A percentile compares a stretch with the other conserved stretches of the same genome.
Conservation (phyloP, 2,113 vertebrate genomes). For the Eptatretus burgeri region DNA sequence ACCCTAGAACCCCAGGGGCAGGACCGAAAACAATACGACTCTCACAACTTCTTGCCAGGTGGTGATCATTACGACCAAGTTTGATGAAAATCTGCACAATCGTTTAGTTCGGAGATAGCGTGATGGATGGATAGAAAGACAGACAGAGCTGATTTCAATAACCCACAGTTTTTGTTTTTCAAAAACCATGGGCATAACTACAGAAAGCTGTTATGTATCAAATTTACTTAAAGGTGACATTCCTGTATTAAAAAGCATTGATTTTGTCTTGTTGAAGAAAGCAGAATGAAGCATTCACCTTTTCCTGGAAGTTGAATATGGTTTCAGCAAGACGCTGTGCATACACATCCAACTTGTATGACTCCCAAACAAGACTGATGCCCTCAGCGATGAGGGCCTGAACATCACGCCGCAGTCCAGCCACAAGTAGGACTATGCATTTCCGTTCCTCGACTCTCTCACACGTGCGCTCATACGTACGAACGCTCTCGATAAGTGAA, state of each 20-base stretch:
- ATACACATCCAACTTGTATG: slow-evolving; percentile 86
- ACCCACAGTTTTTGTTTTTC: too few species aligned
- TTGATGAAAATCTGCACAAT: not conserved
- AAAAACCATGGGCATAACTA: too few species aligned
- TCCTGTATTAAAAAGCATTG: too few species aligned
- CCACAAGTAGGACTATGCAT: slow-evolving; percentile 60
- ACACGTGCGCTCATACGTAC: slow-evolving; percentile 73
- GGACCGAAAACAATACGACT: too few species aligned
- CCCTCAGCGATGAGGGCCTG: slow-evolving; percentile 77
- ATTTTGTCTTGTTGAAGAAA: too few species aligned
- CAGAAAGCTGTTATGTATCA: not conserved
- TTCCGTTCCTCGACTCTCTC: slow-evolving; percentile 83
- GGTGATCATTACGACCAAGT: too few species aligned
- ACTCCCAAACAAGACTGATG: slow-evolving; percentile 84
- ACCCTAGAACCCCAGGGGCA: too few species aligned
- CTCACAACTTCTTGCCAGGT: too few species aligned
- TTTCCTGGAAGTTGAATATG: slow-evolving; percentile 94
- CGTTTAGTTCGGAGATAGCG: not conserved
- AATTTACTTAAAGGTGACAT: not conserved
- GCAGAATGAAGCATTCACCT: slow-evolving; percentile 21
- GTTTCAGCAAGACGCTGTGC: slow-evolving; percentile 85
- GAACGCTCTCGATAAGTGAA: slow-evolving; percentile 85
- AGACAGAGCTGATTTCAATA: too few species aligned
- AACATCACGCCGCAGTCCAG: slow-evolving; percentile 79
- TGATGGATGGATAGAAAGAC: not conserved